Conservation (phyloP, 2,797 vertebrate genomes). For the Orestias chungarensis region DNA sequence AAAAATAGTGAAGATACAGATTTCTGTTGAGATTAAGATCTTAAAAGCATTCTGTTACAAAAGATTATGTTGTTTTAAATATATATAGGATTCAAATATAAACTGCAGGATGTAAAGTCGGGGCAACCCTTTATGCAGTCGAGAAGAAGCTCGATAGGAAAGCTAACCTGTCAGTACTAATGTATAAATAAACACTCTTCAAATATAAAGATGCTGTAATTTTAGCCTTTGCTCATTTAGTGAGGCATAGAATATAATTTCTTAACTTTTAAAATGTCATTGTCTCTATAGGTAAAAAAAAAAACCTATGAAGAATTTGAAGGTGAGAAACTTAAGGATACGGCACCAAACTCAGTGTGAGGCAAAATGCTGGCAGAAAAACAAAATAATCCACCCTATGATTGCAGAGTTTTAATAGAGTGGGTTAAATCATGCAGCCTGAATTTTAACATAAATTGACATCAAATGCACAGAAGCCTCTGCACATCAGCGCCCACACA, state of each 20-base stretch:
- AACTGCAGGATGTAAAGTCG: background rate
- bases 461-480: constrained; percentile 27
- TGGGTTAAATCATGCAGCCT: constrained; percentile 51
- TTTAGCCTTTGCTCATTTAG: background rate
- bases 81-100: background rate
- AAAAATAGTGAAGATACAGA: too few species aligned
- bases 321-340: background rate
- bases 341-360: background rate
- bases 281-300: too few species aligned
- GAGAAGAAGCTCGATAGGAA: background rate
- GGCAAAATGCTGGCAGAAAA: background rate
- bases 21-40: background rate
- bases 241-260: background rate
- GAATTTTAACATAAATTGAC: constrained; percentile 42
- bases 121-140: background rate
- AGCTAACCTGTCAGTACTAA: background rate
- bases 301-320: background rate
- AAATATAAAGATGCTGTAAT: background rate
- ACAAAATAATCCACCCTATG: background rate
- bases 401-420: constrained; percentile 23
- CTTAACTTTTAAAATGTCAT: background rate
- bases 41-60: background rate
- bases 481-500: constrained; percentile 29
- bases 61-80: background rate
- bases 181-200: background rate